Percentiles rank a stretch among this genome's conserved stretches.
These are phyloP conservation scores for Melanophora roralis DNA, from an alignment of 2,888 invertebrate species.

Conservation along the genomic window DNA sequence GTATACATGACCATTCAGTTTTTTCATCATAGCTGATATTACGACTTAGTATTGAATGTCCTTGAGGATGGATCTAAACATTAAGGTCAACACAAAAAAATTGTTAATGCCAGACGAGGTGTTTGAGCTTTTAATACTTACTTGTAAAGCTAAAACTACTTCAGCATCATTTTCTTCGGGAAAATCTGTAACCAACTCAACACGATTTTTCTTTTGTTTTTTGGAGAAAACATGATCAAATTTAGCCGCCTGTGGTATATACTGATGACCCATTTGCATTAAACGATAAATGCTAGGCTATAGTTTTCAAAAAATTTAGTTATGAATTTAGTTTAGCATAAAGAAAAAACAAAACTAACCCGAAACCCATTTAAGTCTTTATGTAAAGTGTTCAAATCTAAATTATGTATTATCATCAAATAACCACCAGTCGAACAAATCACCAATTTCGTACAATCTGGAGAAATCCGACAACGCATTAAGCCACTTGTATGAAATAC, in stretches of 20 bases:
- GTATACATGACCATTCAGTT: conserved; percentile 96
- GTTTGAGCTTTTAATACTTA: conserved; percentile 64
- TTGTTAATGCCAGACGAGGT: neutral
- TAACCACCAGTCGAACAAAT: conserved; percentile 94
- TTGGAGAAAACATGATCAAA: conserved; percentile 89
- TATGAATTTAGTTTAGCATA: neutral
- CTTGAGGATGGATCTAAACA: conserved; percentile 72
- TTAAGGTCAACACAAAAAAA: neutral
- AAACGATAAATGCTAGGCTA: conserved; percentile 93
- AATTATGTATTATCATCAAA: conserved; percentile 91
- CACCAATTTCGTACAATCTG: conserved; percentile 91
- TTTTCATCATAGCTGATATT: conserved; percentile 91
- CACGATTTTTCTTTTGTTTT: conserved; percentile 86
- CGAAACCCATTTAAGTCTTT: conserved; percentile 90
- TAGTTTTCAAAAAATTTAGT: neutral
- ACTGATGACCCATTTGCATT: conserved; percentile 91
- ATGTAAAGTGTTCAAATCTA: conserved; percentile 87
- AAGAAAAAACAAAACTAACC: conserved; percentile 78
- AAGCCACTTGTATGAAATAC: conserved; percentile 89
- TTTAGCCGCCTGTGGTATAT: conserved; percentile 87
- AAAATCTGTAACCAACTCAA: conserved; percentile 94
- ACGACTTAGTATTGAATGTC: conserved; percentile 92
- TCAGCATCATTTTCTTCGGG: conserved; percentile 91
- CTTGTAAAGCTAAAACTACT: conserved; percentile 91
- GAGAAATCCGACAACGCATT: conserved; percentile 87